Evolutionary conservation across 2,888 invertebrate species (phyloP).

Genomic region (Dryobotodes eremita): DNA sequence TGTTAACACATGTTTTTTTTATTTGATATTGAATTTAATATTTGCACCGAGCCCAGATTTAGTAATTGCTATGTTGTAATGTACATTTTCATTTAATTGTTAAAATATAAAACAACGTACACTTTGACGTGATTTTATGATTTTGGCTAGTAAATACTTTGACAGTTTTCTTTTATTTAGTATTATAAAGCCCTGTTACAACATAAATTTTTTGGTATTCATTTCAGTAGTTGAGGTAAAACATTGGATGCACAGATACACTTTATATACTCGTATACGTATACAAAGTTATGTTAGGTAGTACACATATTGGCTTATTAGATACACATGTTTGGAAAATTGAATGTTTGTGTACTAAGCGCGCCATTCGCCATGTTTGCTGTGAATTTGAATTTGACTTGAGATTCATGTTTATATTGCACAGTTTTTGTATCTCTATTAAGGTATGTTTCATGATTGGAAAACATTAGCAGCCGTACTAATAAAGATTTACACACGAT

Average conservation of each 20-base stretch:
- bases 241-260: background rate
- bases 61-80: no score
- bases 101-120: no score
- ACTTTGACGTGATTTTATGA: background rate
- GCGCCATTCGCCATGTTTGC: conserved; percentile 24
- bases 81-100: no score
- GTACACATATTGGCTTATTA: conserved; percentile 22
- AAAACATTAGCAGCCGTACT: no score
- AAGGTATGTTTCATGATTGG: background rate
- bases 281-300: background rate
- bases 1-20: no score
- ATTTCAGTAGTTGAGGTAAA: background rate
- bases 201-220: background rate
- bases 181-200: background rate
- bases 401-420: conserved; percentile 4
- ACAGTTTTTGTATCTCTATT: background rate
- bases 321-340: conserved; percentile 16
- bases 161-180: background rate
- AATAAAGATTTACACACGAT: no score
- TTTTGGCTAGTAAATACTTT: background rate
- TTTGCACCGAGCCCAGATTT: no score
- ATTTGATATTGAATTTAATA: no score
- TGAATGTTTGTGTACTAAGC: conserved; percentile 28
- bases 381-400: conserved; percentile 12
- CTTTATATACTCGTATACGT: background rate